Evolutionary conservation across 2,888 invertebrate genomes (phyloP), one percentile per base, ranked within the genome.

Genomic region (Matsumyia berberina): DNA sequence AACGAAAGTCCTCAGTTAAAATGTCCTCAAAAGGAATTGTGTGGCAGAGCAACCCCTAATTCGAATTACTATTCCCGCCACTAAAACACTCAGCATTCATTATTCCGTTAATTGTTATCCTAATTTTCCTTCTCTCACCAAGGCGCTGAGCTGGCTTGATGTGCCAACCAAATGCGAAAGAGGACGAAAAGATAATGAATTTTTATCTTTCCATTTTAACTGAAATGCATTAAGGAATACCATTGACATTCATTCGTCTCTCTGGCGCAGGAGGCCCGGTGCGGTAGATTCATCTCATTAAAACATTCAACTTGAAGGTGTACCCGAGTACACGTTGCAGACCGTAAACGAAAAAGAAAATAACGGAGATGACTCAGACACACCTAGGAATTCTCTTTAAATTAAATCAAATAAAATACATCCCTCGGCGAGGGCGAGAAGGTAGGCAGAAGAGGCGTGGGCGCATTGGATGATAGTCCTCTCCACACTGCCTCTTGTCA

Each of bases 361-460:
- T 17, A 29, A 53, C 12, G 44, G 62, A 31, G 62, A 70, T 39
- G 39, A 42, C 15, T 31, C 73, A 53, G 76, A 42, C 69, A 64
- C 74, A 85, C 74, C 80, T 70, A 46, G 64, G 70, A 85, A 85
- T 85, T 80, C 70, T 55, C 80, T 80, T 74, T 74, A 74, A 80
- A 76, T 85, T 80, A 80, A 85, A 85, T 85, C 85, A 85, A 76
- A 85, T 80, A 85, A 76, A 80, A 76, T 76, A 85, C 44, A 80
- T 74, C 69, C 74, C 24, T 24, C 24, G 33, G 24, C 42, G 29
- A 62, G 5, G 29, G 49, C n/a, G 58, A 76, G 24, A 24, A 3
- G 33, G 79, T 31, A n/a, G n/a, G n/a, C n/a, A n/a, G n/a, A n/a
- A n/a, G n/a, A 57, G 70, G 58, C 44, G 66, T 72, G 44, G 76